Percentiles rank a stretch among this genome's conserved stretches.
Evolutionary conservation across 2,888 invertebrate genomes (phyloP).

Genomic region (Neoascia interrupta): DNA sequence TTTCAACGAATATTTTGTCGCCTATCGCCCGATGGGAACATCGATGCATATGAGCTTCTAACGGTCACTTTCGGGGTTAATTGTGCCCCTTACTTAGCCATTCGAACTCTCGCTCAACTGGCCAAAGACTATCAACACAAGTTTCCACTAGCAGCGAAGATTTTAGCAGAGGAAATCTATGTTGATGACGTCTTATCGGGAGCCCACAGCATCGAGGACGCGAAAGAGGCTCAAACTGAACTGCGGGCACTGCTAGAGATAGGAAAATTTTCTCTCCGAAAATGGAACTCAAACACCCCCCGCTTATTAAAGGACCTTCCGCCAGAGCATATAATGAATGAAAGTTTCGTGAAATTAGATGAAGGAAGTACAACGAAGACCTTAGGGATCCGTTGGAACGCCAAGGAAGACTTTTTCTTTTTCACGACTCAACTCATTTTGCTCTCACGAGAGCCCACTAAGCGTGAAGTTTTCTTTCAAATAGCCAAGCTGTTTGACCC

Average conservation of each 20-base stretch:
- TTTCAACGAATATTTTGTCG: conserved; percentile 17
- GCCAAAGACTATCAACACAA: not conserved
- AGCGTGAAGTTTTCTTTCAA: conserved; percentile 34
- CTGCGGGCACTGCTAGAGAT: not conserved
- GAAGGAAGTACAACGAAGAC: not conserved
- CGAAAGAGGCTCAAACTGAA: not conserved
- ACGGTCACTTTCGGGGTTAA: not conserved
- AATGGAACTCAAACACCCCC: conserved; percentile 5
- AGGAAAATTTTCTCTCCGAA: not conserved
- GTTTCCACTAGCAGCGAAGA: not conserved
- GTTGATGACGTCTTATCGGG: too few relatives aligned
- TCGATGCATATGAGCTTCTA: not conserved
- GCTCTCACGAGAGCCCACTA: not conserved
- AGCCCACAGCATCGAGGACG: conserved; percentile 1
- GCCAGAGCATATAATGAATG: not conserved
- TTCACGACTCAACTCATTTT: not conserved
- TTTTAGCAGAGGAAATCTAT: conserved; percentile 1
- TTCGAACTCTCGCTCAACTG: not conserved
- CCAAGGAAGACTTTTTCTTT: conserved; percentile 2
- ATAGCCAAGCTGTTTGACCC: conserved; percentile 41
- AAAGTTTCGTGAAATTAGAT: not conserved
- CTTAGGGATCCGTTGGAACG: conserved; percentile 9
- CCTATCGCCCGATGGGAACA: not conserved
- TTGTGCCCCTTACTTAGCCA: not conserved
- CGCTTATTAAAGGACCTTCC: conserved; percentile 1